Evolutionary conservation across 2,113 vertebrate genomes (phyloP).

Genomic region (Bos javanicus): DNA sequence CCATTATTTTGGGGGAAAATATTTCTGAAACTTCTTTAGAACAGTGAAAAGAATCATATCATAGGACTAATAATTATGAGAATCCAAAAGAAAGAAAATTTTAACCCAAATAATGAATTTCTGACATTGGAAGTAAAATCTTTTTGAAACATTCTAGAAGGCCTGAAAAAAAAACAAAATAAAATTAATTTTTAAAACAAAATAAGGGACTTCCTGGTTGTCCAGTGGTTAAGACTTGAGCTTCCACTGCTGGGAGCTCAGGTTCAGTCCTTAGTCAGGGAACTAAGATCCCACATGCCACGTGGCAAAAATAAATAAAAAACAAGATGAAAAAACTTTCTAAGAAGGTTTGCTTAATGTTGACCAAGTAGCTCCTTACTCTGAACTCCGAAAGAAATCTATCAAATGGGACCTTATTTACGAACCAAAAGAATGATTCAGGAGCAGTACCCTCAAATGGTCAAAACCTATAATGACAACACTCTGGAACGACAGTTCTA

Average conservation of each 20-base stretch:
- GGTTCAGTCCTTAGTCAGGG: background rate
- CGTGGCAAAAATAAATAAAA: background rate
- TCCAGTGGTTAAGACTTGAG: background rate
- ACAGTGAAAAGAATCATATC: background rate
- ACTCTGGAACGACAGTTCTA: background rate
- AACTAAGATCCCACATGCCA: background rate
- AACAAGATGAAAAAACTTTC: background rate
- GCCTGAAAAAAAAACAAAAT: background rate
- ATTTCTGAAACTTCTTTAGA: background rate
- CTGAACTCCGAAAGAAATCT: background rate
- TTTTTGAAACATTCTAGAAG: background rate
- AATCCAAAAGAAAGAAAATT: background rate
- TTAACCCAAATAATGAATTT: background rate
- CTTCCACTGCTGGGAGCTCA: background rate
- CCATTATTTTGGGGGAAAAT: background rate
- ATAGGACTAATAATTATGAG: background rate
- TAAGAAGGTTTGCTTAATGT: background rate
- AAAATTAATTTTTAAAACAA: background rate
- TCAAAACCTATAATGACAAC: no score
- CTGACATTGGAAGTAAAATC: background rate
- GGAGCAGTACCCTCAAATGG: background rate
- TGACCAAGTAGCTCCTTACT: background rate
- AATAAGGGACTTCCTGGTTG: background rate
- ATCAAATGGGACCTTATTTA: background rate
- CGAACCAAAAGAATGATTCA: background rate